Percentiles rank a stretch among this genome's conserved stretches.
Conservation (phyloP, 2,113 vertebrate species). For the Boulengeromyrus knoepffleri region DNA sequence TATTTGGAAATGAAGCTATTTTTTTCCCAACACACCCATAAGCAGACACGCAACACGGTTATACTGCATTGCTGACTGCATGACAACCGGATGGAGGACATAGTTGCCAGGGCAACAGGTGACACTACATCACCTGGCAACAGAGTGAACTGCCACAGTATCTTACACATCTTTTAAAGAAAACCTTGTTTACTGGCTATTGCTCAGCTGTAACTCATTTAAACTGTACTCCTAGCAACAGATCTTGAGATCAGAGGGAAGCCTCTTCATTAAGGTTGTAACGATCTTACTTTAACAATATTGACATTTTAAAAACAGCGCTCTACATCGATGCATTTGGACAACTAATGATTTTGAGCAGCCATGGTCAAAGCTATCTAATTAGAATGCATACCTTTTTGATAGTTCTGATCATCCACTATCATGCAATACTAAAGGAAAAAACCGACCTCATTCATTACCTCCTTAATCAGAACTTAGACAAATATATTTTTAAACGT, state of each 20-base stretch:
- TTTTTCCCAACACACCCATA: neutral
- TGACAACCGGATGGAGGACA: conserved; percentile 51
- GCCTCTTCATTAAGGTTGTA: conserved; percentile 20
- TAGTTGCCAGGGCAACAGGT: conserved; percentile 58
- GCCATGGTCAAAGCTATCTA: neutral
- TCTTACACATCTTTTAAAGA: conserved; percentile 18
- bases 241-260: conserved; percentile 17
- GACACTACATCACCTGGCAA: conserved; percentile 61
- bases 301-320: conserved; percentile 1
- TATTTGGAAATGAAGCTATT: neutral
- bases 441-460: neutral
- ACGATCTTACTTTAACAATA: conserved; percentile 18
- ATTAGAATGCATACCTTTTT: neutral
- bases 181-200: conserved; percentile 32
- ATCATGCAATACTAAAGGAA: neutral
- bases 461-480: neutral
- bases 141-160: conserved; percentile 53
- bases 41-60: conserved; percentile 8
- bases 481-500: neutral
- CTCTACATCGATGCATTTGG: neutral
- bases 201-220: conserved; percentile 19
- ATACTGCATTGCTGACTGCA: conserved; percentile 25
- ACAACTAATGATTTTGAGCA: neutral
- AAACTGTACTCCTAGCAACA: conserved; percentile 28
- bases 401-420: neutral